Percentiles rank a stretch among this genome's conserved stretches.
These are phyloP conservation scores for Octomys mimax DNA, from an alignment of 2,797 vertebrate species.

Conservation along the genomic window DNA sequence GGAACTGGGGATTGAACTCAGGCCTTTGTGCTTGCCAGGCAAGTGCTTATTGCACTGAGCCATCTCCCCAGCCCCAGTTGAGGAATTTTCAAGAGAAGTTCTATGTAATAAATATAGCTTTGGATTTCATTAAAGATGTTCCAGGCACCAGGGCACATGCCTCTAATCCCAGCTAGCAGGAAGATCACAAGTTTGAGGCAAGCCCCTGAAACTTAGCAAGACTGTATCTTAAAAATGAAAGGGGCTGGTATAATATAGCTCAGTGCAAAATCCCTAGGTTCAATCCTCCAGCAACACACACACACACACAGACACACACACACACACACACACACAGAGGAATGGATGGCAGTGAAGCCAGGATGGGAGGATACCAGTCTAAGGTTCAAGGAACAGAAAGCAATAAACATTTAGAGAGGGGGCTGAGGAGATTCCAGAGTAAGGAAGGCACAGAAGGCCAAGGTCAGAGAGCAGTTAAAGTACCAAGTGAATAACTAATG, in stretches of 20 bases:
- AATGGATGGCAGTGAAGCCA: conserved; percentile 14
- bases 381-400: neutral
- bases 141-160: neutral
- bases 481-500: neutral
- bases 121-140: neutral
- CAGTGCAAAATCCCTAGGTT: neutral
- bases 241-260: too few species aligned
- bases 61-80: neutral
- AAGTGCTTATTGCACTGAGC: too few species aligned
- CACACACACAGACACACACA: neutral
- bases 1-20: too few species aligned
- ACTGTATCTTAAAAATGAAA: neutral
- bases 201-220: neutral
- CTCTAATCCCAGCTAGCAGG: neutral
- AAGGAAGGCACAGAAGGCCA: neutral
- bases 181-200: neutral
- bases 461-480: neutral
- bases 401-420: neutral
- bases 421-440: neutral
- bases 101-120: conserved; percentile 2
- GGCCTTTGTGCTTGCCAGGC: too few species aligned
- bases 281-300: neutral
- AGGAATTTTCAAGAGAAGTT: conserved; percentile 32
- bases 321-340: neutral
- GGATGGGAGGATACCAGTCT: too few species aligned